Base-by-base conservation (phyloP, 2,888 invertebrate species). In the Emmelina monodactyla region DNA sequence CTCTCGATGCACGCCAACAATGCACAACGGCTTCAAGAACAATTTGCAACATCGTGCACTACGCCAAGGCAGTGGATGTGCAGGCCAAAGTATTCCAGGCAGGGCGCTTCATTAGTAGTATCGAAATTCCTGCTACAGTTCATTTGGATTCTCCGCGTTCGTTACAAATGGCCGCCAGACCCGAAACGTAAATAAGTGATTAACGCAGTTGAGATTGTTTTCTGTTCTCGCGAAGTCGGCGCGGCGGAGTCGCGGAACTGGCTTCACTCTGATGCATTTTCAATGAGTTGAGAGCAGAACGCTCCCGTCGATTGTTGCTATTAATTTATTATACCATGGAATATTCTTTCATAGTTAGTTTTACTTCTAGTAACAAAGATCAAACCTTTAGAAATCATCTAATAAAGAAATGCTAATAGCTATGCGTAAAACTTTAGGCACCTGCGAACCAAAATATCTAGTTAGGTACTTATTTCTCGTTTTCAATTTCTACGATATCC, bases 171-270 rank as follows among this genome's bases (percentile, higher is more conserved):
- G 66, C 62, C 65, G 51, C 54, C 59, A 61, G 70, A 67, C 68
- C 58, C 56, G 52, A 60, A 65, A 59, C 69, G 69, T 78, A 76
- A 79, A 79, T 79, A 78, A 76, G 75, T 76, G 78, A 78, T 78
- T 75, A 78, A 76, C 70, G 69, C 73, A 72, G 73, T 72, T 71
- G 61, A 65, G 64, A 73, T 79, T 79, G 78, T 78, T 78, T 73
- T 73, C 67, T 65, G 65, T 58, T 62, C 58, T 53, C 57, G 52
- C 40, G 39, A 44, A 43, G 44, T 13, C 31, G 46, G 40, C 50
- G n/a, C n/a, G n/a, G n/a, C n/a, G n/a, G n/a, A n/a, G n/a, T 46
- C 53, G 53, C 53, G 66, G 68, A 71, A 66, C 58, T 54, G 50
- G 51, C 51, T 52, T 49, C 52, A 66, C 66, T 62, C 69, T 71